Conservation (phyloP, 1,140 invertebrate species). For the Panagrolaimus sp. region DNA sequence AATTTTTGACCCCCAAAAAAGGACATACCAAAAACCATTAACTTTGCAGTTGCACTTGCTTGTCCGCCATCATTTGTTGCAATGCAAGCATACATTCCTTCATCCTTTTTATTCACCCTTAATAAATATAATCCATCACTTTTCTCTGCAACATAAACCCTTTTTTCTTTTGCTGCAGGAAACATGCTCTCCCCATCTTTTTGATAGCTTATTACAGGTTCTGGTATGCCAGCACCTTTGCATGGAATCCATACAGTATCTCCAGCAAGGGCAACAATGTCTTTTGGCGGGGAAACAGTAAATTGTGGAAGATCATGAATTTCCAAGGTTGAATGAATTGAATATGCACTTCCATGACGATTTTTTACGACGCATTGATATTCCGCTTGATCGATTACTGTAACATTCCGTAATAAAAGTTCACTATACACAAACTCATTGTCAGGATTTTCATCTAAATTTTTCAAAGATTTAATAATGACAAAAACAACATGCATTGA, state of each 20-base stretch:
- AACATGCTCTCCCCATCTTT: not conserved
- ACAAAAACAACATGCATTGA: not conserved
- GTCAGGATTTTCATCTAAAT: slow-evolving; percentile 1
- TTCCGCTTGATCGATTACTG: slow-evolving; percentile 18
- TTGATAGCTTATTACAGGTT: slow-evolving; percentile 11
- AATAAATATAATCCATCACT: slow-evolving; percentile 5
- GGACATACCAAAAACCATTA: not conserved
- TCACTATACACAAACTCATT: slow-evolving; percentile 19
- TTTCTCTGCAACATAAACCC: not conserved
- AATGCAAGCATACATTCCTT: not conserved
- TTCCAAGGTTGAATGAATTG: not conserved
- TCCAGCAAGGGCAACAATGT: not conserved
- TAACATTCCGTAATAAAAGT: slow-evolving; percentile 20
- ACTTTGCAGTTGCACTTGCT: not conserved
- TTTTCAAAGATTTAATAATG: not conserved
- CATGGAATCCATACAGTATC: not conserved
- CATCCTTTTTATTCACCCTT: not conserved
- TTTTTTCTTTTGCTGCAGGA: not conserved
- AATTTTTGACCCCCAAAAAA: not conserved
- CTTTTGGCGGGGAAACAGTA: not conserved
- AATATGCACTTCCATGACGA: slow-evolving; percentile 22
- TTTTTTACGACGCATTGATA: slow-evolving; percentile 24
- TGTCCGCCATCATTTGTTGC: slow-evolving; percentile 2
- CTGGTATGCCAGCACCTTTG: not conserved
- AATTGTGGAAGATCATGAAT: not conserved